Evolutionary conservation across 1,140 invertebrate genomes (phyloP).

Genomic region (Musca vetustissima): DNA sequence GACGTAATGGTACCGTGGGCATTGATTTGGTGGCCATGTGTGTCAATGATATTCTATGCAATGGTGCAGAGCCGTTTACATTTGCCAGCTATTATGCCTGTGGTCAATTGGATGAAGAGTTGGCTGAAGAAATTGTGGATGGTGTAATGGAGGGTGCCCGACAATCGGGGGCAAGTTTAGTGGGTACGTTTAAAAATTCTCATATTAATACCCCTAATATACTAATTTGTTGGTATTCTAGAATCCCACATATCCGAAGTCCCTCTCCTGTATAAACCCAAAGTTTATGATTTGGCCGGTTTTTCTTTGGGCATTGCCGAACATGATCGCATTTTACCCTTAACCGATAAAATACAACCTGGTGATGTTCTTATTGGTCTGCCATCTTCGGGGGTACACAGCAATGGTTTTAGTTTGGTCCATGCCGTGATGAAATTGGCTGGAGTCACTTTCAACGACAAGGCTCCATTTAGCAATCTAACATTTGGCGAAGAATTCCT

Average conservation of each 20-base stretch:
- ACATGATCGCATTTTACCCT: slow-evolving; percentile 72
- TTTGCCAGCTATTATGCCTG: slow-evolving; percentile 97
- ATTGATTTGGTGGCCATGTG: slow-evolving; percentile 99
- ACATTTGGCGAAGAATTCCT: slow-evolving; percentile 81
- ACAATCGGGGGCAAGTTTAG: slow-evolving; percentile 80
- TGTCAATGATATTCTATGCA: slow-evolving; percentile 94
- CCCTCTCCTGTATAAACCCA: slow-evolving; percentile 85
- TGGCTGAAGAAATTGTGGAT: slow-evolving; percentile 72
- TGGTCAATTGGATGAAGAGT: slow-evolving; percentile 72
- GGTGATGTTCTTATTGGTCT: slow-evolving; percentile 88
- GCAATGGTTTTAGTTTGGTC: slow-evolving; percentile 95
- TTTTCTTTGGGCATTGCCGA: slow-evolving; percentile 94
- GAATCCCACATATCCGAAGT: slow-evolving; percentile 96
- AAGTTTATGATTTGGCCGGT: slow-evolving; percentile 94
- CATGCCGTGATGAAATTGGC: slow-evolving; percentile 77
- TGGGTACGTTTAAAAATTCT: slow-evolving; percentile 63
- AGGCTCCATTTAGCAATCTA: slow-evolving; percentile 75
- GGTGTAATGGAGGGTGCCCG: slow-evolving; percentile 85
- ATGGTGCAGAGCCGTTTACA: slow-evolving; percentile 90
- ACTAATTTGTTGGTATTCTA: slow-evolving; percentile 35
- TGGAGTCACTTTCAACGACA: slow-evolving; percentile 66
- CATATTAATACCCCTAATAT: neutral
- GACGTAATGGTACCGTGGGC: slow-evolving; percentile 81
- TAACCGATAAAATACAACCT: slow-evolving; percentile 66
- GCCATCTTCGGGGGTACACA: slow-evolving; percentile 88